Evolutionary conservation across 2,113 vertebrate genomes (phyloP), one percentile per base, ranked within the genome.

Genomic region (Zootoca vivipara): DNA sequence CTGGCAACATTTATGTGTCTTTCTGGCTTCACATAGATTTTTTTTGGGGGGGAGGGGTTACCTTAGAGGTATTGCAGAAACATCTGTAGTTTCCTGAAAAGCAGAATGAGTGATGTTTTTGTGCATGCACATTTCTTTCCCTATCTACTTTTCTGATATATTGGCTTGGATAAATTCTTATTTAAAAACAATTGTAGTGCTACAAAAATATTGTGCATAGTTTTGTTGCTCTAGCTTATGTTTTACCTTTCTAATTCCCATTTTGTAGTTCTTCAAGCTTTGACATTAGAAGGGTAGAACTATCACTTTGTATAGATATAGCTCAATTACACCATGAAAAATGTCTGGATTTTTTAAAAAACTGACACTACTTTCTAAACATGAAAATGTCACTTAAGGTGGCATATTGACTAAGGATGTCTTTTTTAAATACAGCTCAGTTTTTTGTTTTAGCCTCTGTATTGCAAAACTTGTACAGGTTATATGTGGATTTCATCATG

Each of bases 221-320:
- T 88, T 93, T 87, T 83, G 81, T 83, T 93, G 40, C 86, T 95
- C 95, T 94, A 92, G 87, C 91, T 89, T 89, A 93, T 75, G 93
- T 83, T 83, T 90, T 93, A 92, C 91, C 85, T 87, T 90, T 73
- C 77, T 93, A 30, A 91, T 93, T 92, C 93, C 92, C 93, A 93
- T 96, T 95, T 92, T 95, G 90, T 85, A 91, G 88, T 92, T 92
- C 90, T 95, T 92, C 81, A 64, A 92, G 86, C 89, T 78, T 79
- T 89, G 91, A 77, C 91, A 33, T 92, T 91, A 92, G 79, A 93
- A 91, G n/a, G 87, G 26, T 85, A 67, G 85, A 87, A 13, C 83
- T 28, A 92, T 92, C 69, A 87, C 92, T 92, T 86, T 90, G 84
- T 82, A 87, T 91, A 86, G 87, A 30, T 78, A 69, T 90, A 89